Evolutionary conservation across 2,797 vertebrate species (phyloP), one percentile per base, ranked within the genome.

Genomic region (Myioborus melanocephalus): DNA sequence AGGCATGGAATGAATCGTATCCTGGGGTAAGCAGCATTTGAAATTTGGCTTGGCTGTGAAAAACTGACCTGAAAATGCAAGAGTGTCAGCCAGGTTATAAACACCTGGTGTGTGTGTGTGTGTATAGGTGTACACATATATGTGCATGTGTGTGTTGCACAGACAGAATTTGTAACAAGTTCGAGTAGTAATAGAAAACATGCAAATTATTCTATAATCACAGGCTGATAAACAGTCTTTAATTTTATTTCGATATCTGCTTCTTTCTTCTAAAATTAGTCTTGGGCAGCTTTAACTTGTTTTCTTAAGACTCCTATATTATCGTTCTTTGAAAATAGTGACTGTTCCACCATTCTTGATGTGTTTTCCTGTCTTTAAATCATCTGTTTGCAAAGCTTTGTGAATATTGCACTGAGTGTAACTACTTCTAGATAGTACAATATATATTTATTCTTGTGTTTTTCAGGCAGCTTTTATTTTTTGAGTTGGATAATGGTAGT

Each of bases 1-100:
- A 98, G 99, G 95, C 99, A 99, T 90, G 99, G 99, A 94, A 99
- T 99, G 99, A 98, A 98, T 70, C 98, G 99, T 92, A 98, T 99
- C 94, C 98, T 99, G 97, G 99, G 99, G 99, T 99, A 94, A 98
- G 98, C 94, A 94, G 71, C 47, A 2, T 26, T 60, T 26, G 14
- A 49, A 63, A 53, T 83, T 83, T 75, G 72, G 11, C 56, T 85
- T 63, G 44, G 27, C 13, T 75, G n/a, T 68, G 77, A 59, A 32
- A 73, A 81, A n/a, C 34, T 81, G 21, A 37, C 34, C 44, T 57
- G 72, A 32, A 90, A 93, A 85, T 68, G 22, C 20, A 27, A 12
- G 41, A 46, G 39, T 27, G 52, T 50, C 46, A 41, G 34, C 14
- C 46, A 30, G 35, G n/a, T 71, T 66, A 50, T 35, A 50, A 61